Base-by-base conservation (phyloP, 2,113 vertebrate species). In the Phasianus colchicus region DNA sequence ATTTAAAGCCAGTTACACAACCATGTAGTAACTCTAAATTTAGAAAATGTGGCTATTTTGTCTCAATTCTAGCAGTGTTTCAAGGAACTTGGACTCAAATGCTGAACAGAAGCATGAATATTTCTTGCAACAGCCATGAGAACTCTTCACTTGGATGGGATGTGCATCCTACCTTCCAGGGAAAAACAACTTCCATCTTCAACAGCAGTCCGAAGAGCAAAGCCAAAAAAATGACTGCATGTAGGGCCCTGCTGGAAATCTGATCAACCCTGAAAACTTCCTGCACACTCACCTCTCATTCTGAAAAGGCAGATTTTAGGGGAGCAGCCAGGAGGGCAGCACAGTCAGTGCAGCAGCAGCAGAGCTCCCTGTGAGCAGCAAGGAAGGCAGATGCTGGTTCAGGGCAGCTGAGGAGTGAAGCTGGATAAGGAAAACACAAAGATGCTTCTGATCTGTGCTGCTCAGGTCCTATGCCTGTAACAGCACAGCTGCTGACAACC, bases 121-220 rank as follows among this genome's bases (percentile, higher is more conserved):
- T 15, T 74, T 88, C 55, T 63, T 71, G 69, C 29, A 75, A 30
- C 0, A 93, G 88, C 74, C 45, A 80, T 8, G 47, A 83, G 29
- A 93, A 64, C 86, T 83, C 77, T 57, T 81, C 80, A 45, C 15
- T 86, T 86, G 76, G 57, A 80, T 86, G 60, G 66, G 47, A 64
- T 1, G 54, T 1, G 0, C 66, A 85, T 64, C 7, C 16, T 15
- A 77, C 10, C 50, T 71, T 83, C 76, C 82, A 80, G 80, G 55
- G 40, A 17, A 21, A 20, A 20, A 47, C 14, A 75, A 48, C 18
- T 67, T 85, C 13, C 30, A 74, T 43, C 60, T 78, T 72, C 82
- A 57, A 48, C 76, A 92, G 22, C 38, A 67, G 50, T 67, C 36
- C 66, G 36, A 55, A 73, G 20, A 36, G 69, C 48, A 70, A 83